Base-by-base conservation (phyloP, 2,888 invertebrate genomes). In the Caenorhabditis sp. region DNA sequence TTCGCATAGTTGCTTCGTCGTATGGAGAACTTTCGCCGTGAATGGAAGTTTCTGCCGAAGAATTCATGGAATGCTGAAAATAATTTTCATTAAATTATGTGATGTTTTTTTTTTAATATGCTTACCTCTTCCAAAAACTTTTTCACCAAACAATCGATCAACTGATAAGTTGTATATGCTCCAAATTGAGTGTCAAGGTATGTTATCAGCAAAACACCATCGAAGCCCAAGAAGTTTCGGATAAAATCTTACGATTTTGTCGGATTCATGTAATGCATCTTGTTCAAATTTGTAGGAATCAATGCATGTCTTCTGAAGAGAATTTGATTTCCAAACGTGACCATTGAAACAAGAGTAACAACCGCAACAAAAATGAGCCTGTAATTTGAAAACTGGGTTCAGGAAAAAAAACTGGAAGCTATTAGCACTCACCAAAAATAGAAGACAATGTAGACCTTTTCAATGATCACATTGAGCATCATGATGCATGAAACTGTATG, bases 401-500 rank as follows among this genome's bases (percentile, higher is more conserved):
- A n/a, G n/a, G n/a, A n/a, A 56, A 26, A 56, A 17, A 4, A 26
- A 17, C 26, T 7, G 17, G 14, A 43, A 43, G 14, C 43, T 56
- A 7, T 56, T 56, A 26, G 26, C 8, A 59, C 38, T 23, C 23
- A 59, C 60, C 74, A 74, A 57, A 74, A 74, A 59, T 74, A 74
- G 57, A 74, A 74, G 23, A 31, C 53, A 21, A 67, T 67, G 59
- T 74, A 74, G 38, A 74, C 59, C 36, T 74, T 74, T 38, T 69
- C 69, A 23, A 67, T 74, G 20, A 74, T 70, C 74, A 70, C 67
- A 49, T 74, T 74, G 7, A 74, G 27, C 4, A 70, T 63, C 67
- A 70, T 70, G 21, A 74, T 67, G 50, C 74, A 74, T 0, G 74
- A 67, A 5, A 74, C 74, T 20, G 74, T 74, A 61, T 74, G 74